Conservation (phyloP, 2,797 vertebrate genomes). For the Myotis vivesi region DNA sequence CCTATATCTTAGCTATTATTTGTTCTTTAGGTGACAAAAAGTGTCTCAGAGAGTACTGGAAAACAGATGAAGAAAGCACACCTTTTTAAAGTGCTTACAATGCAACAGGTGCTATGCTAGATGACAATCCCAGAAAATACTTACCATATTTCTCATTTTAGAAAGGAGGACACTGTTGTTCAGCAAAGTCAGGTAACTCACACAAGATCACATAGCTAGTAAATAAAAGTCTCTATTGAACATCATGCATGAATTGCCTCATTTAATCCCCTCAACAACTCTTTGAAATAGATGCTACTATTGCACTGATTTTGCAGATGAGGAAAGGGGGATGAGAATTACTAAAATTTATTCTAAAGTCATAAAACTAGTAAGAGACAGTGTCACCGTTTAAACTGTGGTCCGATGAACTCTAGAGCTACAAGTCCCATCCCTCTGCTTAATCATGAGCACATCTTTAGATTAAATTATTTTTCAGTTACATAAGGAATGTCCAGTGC, state of each 20-base stretch:
- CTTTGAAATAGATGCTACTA: conserved; percentile 18
- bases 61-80: not conserved
- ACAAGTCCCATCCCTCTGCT: not conserved
- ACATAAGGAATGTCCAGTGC: not conserved
- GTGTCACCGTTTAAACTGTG: not conserved
- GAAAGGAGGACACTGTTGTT: not conserved
- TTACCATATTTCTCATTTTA: not conserved
- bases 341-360: not conserved
- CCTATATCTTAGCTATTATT: not conserved
- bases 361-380: not conserved
- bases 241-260: not conserved
- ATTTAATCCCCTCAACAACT: not conserved
- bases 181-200: not conserved
- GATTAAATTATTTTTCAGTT: not conserved
- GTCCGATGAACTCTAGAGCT: not conserved
- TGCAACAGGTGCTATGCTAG: not conserved
- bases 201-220: not conserved
- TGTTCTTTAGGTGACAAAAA: not conserved
- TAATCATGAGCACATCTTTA: not conserved
- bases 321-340: not conserved
- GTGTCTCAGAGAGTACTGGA: not conserved
- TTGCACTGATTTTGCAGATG: not conserved
- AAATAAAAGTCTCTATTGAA: not conserved
- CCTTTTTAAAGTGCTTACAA: not conserved
- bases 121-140: not conserved